A percentile compares a stretch with the other conserved stretches of the same genome.
Conservation (phyloP, 2,888 invertebrate genomes). For the Metopia argyrocephala region DNA sequence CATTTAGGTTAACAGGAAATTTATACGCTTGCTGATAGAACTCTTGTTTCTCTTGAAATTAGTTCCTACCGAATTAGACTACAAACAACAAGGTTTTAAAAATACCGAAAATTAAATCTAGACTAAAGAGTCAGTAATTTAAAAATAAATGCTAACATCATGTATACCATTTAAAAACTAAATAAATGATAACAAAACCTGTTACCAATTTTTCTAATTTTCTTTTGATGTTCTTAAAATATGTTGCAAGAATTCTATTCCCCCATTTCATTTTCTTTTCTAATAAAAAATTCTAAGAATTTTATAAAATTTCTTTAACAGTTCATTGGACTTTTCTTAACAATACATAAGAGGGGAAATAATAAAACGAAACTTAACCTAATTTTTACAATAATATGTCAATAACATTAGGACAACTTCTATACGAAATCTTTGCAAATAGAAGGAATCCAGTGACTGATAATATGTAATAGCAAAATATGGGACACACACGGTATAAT, state of each 20-base stretch:
- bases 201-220: too few species aligned
- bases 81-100: too few species aligned
- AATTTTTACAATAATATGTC: neutral
- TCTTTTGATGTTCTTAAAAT: neutral
- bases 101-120: too few species aligned
- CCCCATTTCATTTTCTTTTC: neutral
- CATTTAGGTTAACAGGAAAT: too few species aligned
- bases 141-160: conserved; percentile 1
- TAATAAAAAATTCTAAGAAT: neutral
- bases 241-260: neutral
- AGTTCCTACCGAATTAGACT: too few species aligned
- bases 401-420: neutral
- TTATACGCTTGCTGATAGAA: too few species aligned
- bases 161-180: too few species aligned
- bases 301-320: neutral
- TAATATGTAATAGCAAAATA: neutral
- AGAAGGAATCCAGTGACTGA: neutral
- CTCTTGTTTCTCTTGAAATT: too few species aligned
- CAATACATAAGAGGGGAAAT: neutral
- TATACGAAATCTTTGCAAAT: neutral
- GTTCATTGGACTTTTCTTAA: neutral
- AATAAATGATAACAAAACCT: too few species aligned
- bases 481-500: neutral
- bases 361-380: neutral
- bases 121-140: too few species aligned